These are phyloP conservation scores for Drosophila miranda DNA, from an alignment of 1,140 invertebrate species.

Conservation along the genomic window DNA sequence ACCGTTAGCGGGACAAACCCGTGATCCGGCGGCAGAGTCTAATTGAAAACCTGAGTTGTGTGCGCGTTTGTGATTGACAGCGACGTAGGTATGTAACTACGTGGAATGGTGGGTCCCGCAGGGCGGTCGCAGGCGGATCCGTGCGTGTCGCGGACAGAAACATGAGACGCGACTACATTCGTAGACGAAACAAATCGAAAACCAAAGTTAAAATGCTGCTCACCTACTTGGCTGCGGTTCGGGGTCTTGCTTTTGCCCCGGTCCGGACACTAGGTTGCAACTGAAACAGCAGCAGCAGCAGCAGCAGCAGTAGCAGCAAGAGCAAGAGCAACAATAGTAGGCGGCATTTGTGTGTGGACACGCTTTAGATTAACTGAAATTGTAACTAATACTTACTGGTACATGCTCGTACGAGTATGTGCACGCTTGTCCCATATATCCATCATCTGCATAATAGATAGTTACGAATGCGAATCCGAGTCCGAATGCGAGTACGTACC, in stretches of 20 bases:
- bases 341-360: conserved; percentile 43
- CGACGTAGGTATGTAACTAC: conserved; percentile 20
- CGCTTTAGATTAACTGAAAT: conserved; percentile 73
- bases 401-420: conserved; percentile 41
- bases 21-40: conserved; percentile 40
- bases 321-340: conserved; percentile 16
- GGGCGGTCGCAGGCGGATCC: conserved; percentile 26
- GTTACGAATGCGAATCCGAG: conserved; percentile 5
- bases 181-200: conserved; percentile 67
- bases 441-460: conserved; percentile 32
- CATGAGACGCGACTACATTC: conserved; percentile 51
- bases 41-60: conserved; percentile 79
- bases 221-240: conserved; percentile 72
- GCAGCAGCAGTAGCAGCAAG: conserved; percentile 9
- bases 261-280: not conserved
- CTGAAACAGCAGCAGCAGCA: not conserved
- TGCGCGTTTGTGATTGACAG: conserved; percentile 78
- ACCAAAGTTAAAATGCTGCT: conserved; percentile 80
- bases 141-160: conserved; percentile 60
- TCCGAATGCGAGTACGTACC: conserved; percentile 11
- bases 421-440: conserved; percentile 63
- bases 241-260: conserved; percentile 23
- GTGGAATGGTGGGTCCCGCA: conserved; percentile 2
- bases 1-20: conserved; percentile 46
- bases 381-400: conserved; percentile 69